Evolutionary conservation across 2,888 invertebrate species (phyloP).

Genomic region (Agapostemon virescens): DNA sequence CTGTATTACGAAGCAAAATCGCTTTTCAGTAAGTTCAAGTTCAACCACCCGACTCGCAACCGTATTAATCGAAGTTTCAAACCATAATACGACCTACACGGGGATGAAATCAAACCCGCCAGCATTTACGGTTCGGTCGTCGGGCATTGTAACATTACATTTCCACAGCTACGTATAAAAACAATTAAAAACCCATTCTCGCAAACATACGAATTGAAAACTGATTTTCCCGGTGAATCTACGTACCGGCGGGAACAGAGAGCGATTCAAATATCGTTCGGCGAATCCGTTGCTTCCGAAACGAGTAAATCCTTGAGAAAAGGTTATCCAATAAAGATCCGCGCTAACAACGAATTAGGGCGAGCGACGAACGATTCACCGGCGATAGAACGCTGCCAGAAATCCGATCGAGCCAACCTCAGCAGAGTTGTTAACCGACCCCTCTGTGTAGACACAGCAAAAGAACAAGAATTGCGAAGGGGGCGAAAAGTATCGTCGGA

Average conservation of each 20-base stretch:
- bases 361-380: background rate
- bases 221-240: background rate
- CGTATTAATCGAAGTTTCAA: background rate
- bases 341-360: background rate
- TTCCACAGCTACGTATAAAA: too few relatives aligned
- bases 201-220: rapidly evolving
- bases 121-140: background rate
- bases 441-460: background rate
- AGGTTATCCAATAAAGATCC: background rate
- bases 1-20: background rate
- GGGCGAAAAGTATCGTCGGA: background rate
- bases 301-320: background rate
- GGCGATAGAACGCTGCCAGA: background rate
- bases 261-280: background rate
- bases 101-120: background rate
- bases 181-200: too few relatives aligned
- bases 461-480: background rate
- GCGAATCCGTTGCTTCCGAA: background rate
- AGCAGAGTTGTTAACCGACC: background rate
- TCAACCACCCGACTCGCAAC: background rate
- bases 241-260: too few relatives aligned
- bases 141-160: background rate
- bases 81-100: background rate
- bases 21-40: background rate
- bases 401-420: background rate